Percentiles rank a stretch among this genome's conserved stretches.
phyloP scores from a whole-genome alignment of 2,113 vertebrate species.

The Lophius piscatorius region DNA sequence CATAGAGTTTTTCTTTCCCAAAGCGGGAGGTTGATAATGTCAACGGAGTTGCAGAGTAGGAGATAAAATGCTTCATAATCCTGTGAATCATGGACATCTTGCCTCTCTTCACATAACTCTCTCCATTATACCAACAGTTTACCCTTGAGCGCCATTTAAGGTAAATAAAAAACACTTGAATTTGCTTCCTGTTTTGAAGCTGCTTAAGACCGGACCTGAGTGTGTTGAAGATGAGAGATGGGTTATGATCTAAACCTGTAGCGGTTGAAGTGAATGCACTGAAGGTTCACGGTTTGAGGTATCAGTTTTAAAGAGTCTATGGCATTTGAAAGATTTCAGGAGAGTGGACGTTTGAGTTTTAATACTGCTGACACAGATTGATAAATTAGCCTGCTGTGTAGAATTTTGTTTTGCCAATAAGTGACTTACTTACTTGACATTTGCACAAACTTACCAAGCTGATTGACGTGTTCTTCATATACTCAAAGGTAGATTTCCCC shows the following conservation, averaged over 20 bases:
- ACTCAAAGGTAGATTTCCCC: too few species aligned
- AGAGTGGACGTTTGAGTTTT: conserved; percentile 8
- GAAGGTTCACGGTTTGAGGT: conserved; percentile 7
- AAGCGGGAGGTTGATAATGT: conserved; percentile 62
- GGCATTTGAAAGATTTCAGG: background rate
- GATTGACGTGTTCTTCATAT: conserved; percentile 40
- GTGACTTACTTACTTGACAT: conserved; percentile 49
- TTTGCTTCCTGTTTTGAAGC: conserved; percentile 23
- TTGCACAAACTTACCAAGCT: conserved; percentile 37
- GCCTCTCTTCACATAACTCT: conserved; percentile 46
- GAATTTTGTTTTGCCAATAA: conserved; percentile 24
- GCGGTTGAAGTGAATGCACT: conserved; percentile 16
- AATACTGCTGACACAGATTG: conserved; percentile 10
- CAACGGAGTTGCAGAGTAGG: conserved; percentile 51
- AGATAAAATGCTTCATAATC: conserved; percentile 69
- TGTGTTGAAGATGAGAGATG: conserved; percentile 39
- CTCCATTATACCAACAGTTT: conserved; percentile 46
- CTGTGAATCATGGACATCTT: conserved; percentile 61
- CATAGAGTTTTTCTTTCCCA: conserved; percentile 48
- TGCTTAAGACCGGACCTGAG: conserved; percentile 22
- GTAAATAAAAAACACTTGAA: conserved; percentile 28
- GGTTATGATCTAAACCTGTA: conserved; percentile 23
- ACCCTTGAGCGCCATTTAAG: conserved; percentile 48
- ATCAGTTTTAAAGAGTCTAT: background rate
- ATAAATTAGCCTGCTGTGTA: conserved; percentile 29